A percentile compares a stretch with the other conserved stretches of the same genome.
Conservation (phyloP, 2,888 invertebrate genomes). For the Acanthosoma haemorrhoidale region DNA sequence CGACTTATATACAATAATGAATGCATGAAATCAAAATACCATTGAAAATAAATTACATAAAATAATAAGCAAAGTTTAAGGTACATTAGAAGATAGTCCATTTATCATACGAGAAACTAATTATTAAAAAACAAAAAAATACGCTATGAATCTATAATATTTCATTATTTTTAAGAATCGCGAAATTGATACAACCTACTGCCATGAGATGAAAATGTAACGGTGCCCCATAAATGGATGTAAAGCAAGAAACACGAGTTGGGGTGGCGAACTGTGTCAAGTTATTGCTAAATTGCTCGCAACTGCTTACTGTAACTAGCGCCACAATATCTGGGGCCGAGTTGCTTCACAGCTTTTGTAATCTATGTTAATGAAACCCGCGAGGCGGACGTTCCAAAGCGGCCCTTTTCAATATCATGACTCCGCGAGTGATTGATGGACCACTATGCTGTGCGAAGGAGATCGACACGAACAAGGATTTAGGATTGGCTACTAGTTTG, state of each 20-base stretch:
- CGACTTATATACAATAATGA: no score
- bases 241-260: background rate
- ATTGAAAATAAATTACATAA: no score
- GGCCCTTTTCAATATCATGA: conserved; percentile 8
- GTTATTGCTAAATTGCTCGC: conserved; percentile 27
- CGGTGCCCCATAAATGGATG: background rate
- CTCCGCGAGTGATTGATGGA: background rate
- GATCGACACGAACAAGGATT: background rate
- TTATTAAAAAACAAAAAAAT: no score
- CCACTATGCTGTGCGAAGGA: background rate
- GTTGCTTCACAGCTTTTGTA: conserved; percentile 18
- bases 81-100: no score
- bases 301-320: conserved; percentile 27
- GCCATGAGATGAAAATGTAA: no score
- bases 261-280: conserved; percentile 24
- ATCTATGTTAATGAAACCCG: conserved; percentile 26
- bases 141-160: no score
- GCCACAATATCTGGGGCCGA: conserved; percentile 23
- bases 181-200: no score
- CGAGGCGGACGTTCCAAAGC: background rate
- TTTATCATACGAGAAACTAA: no score
- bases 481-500: no score
- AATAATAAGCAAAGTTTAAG: no score
- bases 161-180: no score
- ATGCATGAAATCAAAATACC: no score